Evolutionary conservation across 2,888 invertebrate genomes (phyloP).

Genomic region (Sepioteuthis lessoniana): DNA sequence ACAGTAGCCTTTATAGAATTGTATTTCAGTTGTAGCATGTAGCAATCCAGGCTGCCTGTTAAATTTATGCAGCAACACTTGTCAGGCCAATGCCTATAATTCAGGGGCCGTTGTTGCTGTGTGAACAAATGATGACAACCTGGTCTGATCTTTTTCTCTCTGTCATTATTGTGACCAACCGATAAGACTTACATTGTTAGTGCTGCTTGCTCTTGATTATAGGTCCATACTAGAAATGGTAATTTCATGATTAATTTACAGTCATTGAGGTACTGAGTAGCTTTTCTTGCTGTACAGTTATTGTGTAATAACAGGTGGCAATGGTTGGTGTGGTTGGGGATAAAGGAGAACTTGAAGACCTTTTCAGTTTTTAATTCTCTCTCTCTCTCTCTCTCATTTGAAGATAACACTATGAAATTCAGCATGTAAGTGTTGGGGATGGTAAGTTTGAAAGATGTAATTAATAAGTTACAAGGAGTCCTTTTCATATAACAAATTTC

Average conservation of each 20-base stretch:
- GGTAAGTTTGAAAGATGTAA: too few species aligned
- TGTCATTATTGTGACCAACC: background rate
- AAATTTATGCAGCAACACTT: background rate
- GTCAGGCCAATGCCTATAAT: background rate
- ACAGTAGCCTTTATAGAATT: background rate
- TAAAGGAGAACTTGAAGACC: background rate
- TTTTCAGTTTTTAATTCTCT: background rate
- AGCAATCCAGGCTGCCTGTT: background rate
- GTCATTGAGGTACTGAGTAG: background rate
- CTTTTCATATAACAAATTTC: too few species aligned
- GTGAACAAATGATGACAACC: background rate
- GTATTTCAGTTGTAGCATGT: background rate
- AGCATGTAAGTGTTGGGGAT: too few species aligned
- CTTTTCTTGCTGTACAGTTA: background rate
- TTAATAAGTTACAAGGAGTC: too few species aligned
- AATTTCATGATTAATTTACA: background rate
- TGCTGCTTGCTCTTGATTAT: background rate
- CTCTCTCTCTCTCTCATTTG: background rate
- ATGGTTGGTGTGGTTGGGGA: background rate
- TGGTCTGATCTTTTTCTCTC: background rate
- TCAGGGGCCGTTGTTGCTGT: background rate
- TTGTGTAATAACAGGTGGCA: background rate
- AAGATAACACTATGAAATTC: background rate
- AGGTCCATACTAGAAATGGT: background rate
- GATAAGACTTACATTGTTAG: background rate